Evolutionary conservation across 2,888 invertebrate genomes (phyloP).

Genomic region (Rhodophaea formosa): DNA sequence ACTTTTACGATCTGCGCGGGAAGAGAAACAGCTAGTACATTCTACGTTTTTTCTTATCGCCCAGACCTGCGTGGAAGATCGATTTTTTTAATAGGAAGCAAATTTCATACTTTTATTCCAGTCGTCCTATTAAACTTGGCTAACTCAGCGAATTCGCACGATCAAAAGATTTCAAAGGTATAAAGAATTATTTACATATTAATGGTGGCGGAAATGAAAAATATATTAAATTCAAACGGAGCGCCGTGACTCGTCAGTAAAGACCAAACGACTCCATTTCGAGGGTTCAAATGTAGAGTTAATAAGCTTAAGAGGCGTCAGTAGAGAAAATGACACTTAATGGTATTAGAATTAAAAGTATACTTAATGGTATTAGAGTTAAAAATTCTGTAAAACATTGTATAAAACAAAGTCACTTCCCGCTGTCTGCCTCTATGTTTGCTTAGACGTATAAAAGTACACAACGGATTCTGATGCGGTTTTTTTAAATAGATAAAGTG

Average conservation of each 20-base stretch:
- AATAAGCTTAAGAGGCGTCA: slow-evolving; percentile 21
- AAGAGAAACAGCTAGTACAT: no score
- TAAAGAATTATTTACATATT: slow-evolving; percentile 75
- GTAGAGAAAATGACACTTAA: neutral
- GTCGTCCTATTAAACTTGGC: slow-evolving; percentile 8
- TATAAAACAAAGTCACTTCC: no score
- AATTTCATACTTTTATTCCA: neutral
- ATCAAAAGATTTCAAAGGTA: slow-evolving; percentile 48
- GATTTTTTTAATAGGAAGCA: neutral
- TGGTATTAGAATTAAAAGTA: no score
- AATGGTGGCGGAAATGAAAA: slow-evolving; percentile 77
- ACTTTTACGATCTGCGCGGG: no score
- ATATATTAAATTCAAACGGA: slow-evolving; percentile 79
- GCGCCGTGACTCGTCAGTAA: slow-evolving; percentile 80
- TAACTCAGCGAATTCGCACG: slow-evolving; percentile 28
- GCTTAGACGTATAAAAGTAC: no score
- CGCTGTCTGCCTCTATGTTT: no score
- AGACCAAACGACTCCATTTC: slow-evolving; percentile 77
- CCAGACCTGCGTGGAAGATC: no score
- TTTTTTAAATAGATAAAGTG: no score
- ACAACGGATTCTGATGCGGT: no score
- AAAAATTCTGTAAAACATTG: no score
- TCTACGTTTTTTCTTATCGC: no score
- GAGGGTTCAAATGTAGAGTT: slow-evolving; percentile 64
- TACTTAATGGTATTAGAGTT: no score